Base-by-base conservation (phyloP, 2,113 vertebrate genomes). In the Neofelis nebulosa region DNA sequence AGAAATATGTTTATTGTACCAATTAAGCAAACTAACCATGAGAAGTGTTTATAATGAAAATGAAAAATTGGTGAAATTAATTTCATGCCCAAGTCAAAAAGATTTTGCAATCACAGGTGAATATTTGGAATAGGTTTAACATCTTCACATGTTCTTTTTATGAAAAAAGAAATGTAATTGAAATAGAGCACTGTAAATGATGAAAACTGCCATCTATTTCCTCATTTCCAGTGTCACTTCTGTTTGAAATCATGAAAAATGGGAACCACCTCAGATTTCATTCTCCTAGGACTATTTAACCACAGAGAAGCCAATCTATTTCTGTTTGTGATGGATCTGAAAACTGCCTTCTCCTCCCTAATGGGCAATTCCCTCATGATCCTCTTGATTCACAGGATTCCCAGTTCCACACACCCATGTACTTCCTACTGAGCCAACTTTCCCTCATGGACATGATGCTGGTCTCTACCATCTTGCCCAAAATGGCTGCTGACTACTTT, bases 401-500 rank as follows among this genome's bases (percentile, higher is more conserved):
- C 29, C 1, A 0, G 19, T 85, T 93, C 29, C 91, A 96, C 61
- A 89, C 5, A 2, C 84, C 84, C 48, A 83, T 79, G 76, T 81
- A 81, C 93, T 55, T 69, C 7, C 36, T 89, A 0, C 38, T 89
- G 50, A 89, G 57, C n/a, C 90, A 82, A 9, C 90, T 96, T 21
- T 88, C 83, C 45, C 66, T 96, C 45, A 76, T 83, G 68, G 84
- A 89, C 6, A 0, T 36, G 16, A 66, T 96, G 84, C 29, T 93
- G 45, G 36, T 76, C 19, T 66, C 2, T 21, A 82, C 90, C 12
- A 16, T 15, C 13, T 83, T 66, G 41, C 95, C 76, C 21, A 81
- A 66, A 85, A 96, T 86, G 80, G 93, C 80, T 4, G 13, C 18
- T 33, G 73, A 12, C n/a, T 97, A 90, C 45, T 1, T 96, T 15